Evolutionary conservation across 2,888 invertebrate genomes (phyloP).

Genomic region (Thumatha senex): DNA sequence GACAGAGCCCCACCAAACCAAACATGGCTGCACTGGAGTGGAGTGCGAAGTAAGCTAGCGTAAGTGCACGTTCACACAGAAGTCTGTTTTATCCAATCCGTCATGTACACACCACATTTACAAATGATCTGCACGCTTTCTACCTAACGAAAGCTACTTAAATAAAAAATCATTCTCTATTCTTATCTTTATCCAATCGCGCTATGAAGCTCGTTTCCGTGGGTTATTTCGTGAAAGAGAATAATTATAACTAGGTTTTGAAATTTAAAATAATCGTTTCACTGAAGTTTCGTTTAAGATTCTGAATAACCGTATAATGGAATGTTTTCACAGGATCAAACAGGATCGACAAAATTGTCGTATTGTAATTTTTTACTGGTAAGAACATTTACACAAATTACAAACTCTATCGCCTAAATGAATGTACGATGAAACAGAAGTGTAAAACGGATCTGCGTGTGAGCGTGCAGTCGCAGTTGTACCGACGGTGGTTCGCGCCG

Average conservation of each 20-base stretch:
- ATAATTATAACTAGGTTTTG: too few species aligned
- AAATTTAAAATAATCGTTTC: too few species aligned
- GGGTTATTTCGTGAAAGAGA: too few species aligned
- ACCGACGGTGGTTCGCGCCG: conserved; percentile 39
- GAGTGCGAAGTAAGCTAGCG: conserved; percentile 23
- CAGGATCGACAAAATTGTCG: not conserved
- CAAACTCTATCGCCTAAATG: too few species aligned
- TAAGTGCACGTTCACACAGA: not conserved
- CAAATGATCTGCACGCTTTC: not conserved
- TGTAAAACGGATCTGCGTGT: not conserved
- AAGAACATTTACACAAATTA: too few species aligned
- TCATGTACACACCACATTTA: not conserved
- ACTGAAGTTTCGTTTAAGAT: too few species aligned
- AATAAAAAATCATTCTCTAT: too few species aligned
- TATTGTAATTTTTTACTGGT: not conserved
- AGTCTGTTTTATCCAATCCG: not conserved
- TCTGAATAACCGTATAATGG: too few species aligned
- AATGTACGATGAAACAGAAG: not conserved
- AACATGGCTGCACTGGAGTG: conserved; percentile 34
- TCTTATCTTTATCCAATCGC: too few species aligned
- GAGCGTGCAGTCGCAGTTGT: conserved; percentile 1
- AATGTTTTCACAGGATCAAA: not conserved
- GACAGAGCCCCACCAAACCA: conserved; percentile 34
- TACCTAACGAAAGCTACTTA: too few species aligned
- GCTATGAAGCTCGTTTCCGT: too few species aligned